phyloP scores from a whole-genome alignment of 2,797 vertebrate species.

The Urocyon cinereoargenteus region DNA sequence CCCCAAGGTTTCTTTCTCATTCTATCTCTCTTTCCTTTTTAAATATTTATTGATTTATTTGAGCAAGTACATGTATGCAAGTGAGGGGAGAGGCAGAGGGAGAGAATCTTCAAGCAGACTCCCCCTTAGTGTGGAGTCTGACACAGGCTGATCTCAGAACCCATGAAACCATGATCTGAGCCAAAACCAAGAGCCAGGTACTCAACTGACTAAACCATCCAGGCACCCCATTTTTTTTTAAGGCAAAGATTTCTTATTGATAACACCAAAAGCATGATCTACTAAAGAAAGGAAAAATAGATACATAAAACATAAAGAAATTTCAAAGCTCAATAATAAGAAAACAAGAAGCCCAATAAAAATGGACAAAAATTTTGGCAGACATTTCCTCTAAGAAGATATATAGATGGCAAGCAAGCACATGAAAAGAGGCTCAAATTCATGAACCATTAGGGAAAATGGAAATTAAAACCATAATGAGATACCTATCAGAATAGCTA shows the following conservation, averaged over 20 bases:
- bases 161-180: too few species aligned
- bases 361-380: neutral
- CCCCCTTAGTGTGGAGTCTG: too few species aligned
- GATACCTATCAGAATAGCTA: neutral
- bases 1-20: too few species aligned
- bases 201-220: too few species aligned
- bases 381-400: slow-evolving; percentile 15
- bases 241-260: neutral
- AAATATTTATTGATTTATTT: too few species aligned
- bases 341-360: neutral
- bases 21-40: too few species aligned
- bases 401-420: neutral
- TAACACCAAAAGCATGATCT: neutral
- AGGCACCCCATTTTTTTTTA: too few species aligned
- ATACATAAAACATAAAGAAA: neutral
- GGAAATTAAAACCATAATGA: neutral
- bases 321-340: neutral
- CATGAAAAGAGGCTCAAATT: neutral
- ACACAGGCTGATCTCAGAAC: too few species aligned
- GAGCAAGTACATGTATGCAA: too few species aligned
- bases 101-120: too few species aligned
- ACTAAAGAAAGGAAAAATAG: slow-evolving; percentile 13
- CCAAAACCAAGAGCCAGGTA: too few species aligned
- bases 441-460: neutral
- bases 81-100: too few species aligned